Evolutionary conservation across 92 coral and sea anemone genomes (phyloP), one percentile per base, ranked within the genome.

Genomic region (Phymanthus crucifer): DNA sequence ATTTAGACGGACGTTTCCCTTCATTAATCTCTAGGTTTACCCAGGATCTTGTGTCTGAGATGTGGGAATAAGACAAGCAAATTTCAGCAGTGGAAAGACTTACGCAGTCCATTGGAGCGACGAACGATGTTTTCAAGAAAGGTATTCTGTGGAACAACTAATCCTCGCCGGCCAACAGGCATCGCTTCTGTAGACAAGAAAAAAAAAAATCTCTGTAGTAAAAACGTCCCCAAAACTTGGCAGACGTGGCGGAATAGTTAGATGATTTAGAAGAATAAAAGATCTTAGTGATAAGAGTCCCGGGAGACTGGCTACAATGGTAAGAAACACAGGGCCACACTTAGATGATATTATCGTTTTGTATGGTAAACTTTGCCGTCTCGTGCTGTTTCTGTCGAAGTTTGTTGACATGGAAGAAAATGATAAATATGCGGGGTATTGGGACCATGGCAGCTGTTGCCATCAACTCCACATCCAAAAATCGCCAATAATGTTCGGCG

Each of bases 101-200:
- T 90, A 95, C 98, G 98, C 10, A 90, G 88, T 24, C 98, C 98
- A 70, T 95, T 93, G 23, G 98, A 90, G 31, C 97, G 84, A 70
- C 93, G 91, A 40, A 95, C 90, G 61, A 95, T 93, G 66, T 90
- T 95, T 76, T 95, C 98, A 65, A 95, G 87, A 69, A 95, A 95
- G 0, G 97, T 93, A 52, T 95, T 95, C 40, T 95, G 98, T 10
- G 98, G 98, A 6, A 95, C 98, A 19, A 95, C 98, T 17, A 95
- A 84, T 9, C 98, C 98, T 57, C 98, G 87, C 54, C 97, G 86
- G 80, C 98, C 97, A 66, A 86, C 89, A 33, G 94, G 93, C 93
- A 89, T 90, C 21, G 52, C 78, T 57, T 90, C 97, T 82, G 52
- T 32, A 34, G 34, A 80, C 6, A 40, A 45, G 21, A 23, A 54